Evolutionary conservation across 2,797 vertebrate species (phyloP).

Genomic region (Hydrolagus colliei): DNA sequence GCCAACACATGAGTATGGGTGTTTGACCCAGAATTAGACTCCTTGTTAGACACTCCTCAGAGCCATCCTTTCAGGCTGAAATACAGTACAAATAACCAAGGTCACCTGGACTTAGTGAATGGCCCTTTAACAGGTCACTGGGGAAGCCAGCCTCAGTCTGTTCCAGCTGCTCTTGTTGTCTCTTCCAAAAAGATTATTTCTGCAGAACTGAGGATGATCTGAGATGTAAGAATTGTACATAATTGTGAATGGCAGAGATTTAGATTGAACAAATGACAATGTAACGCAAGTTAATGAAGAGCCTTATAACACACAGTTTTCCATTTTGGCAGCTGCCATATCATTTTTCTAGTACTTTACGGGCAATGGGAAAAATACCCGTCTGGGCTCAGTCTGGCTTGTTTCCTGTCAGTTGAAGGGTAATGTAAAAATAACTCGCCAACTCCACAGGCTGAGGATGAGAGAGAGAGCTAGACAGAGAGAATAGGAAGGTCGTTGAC

Average conservation of each 20-base stretch:
- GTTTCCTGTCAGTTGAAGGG: background rate
- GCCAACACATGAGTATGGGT: no score
- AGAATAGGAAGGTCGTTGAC: background rate
- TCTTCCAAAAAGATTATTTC: background rate
- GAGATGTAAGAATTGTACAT: background rate
- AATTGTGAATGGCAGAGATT: constrained; percentile 7
- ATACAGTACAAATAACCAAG: no score
- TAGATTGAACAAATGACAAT: background rate
- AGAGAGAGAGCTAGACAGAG: background rate
- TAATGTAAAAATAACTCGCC: background rate
- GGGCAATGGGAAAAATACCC: background rate
- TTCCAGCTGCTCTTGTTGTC: background rate
- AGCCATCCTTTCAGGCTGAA: no score
- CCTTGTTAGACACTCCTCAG: no score
- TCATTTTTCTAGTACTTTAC: background rate
- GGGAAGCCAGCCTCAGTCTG: background rate
- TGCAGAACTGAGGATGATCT: background rate
- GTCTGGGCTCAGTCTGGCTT: background rate
- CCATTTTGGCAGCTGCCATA: background rate
- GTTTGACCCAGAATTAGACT: no score
- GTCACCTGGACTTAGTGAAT: no score
- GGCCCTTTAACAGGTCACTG: no score
- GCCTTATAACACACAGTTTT: constrained; percentile 5
- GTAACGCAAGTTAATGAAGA: background rate
- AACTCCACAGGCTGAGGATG: background rate